Evolutionary conservation across 2,888 invertebrate species (phyloP), one percentile per base, ranked within the genome.

Genomic region (Diarsia rubi): DNA sequence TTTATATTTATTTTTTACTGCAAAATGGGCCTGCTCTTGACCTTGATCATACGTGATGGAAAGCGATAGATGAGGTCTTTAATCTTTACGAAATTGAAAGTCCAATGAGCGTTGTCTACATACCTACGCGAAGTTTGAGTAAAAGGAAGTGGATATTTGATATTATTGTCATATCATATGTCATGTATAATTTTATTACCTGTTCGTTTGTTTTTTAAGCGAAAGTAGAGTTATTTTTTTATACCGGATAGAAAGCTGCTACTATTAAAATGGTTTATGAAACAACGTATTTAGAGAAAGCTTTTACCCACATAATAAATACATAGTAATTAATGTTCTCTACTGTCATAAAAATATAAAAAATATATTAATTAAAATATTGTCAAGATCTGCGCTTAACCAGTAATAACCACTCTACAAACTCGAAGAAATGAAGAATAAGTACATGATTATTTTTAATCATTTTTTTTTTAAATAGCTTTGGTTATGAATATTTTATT

Each of bases 171-270:
- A 19, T 21, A 24, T 37, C 37, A 12, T 31, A 19, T 59, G 12
- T 69, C 21, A 19, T 59, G 12, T 69, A n/a, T n/a, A 31, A 0
- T 37, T 60, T 49, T 49, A 69, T 9, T 31, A 19, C 3, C 31
- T 27, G 31, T 31, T 27, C 11, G 8, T 21, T 60, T 45, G 24
- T 47, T 31, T 59, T 24, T 8, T 57, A 27, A 52, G 62, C 59
- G 70, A 67, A 73, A 63, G 63, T 42, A 14, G 47, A 62, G 3
- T 63, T 6, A 49, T 64, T 67, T 44, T 75, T 79, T 68, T 77
- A 64, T 57, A 81, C 80, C 85, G 88, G 83, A 83, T 82, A 78
- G 88, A 88, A 89, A 89, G 84, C 54, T n/a, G 14, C 21, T 24
- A 70, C 24, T n/a, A 47, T 27, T 44, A 27, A 44, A 71, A 72